Evolutionary conservation across 2,113 vertebrate species (phyloP).

Genomic region (Platichthys flesus): DNA sequence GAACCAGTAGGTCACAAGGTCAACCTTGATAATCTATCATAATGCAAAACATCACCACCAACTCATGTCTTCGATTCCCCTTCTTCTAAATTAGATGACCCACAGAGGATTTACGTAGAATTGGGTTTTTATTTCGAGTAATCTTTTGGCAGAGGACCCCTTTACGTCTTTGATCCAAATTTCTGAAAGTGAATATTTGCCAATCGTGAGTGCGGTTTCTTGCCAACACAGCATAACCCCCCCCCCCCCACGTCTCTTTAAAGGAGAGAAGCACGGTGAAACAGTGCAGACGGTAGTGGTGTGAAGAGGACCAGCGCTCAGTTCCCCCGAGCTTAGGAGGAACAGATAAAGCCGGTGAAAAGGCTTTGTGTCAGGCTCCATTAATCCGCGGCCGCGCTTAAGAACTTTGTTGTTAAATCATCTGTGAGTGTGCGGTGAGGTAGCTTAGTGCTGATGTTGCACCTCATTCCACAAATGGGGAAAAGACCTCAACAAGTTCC

Average conservation of each 20-base stretch:
- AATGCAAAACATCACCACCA: constrained; percentile 34
- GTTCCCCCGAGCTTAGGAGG: constrained; percentile 62
- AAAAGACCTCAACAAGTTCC: constrained; percentile 56
- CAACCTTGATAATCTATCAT: constrained; percentile 35
- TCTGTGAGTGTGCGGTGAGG: constrained; percentile 28
- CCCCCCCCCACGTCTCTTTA: background rate
- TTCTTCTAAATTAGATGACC: constrained; percentile 25
- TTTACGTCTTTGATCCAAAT: constrained; percentile 54
- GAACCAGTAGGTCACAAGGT: constrained; percentile 45
- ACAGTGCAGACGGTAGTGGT: constrained; percentile 58
- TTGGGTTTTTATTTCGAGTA: constrained; percentile 37
- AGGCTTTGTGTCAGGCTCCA: constrained; percentile 77
- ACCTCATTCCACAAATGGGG: constrained; percentile 67
- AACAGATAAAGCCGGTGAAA: constrained; percentile 72
- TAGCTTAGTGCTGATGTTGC: constrained; percentile 74
- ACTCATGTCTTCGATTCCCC: constrained; percentile 6
- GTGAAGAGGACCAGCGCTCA: constrained; percentile 58
- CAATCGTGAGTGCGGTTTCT: constrained; percentile 28
- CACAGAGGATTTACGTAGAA: constrained; percentile 29
- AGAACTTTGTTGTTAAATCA: constrained; percentile 70
- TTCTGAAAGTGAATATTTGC: constrained; percentile 47
- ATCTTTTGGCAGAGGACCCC: constrained; percentile 48
- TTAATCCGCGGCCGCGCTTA: constrained; percentile 74
- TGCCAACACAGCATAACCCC: constrained; percentile 39
- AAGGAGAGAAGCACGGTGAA: constrained; percentile 33